Base-by-base conservation (phyloP, 1,140 invertebrate species). In the Dinoponera quadriceps region DNA sequence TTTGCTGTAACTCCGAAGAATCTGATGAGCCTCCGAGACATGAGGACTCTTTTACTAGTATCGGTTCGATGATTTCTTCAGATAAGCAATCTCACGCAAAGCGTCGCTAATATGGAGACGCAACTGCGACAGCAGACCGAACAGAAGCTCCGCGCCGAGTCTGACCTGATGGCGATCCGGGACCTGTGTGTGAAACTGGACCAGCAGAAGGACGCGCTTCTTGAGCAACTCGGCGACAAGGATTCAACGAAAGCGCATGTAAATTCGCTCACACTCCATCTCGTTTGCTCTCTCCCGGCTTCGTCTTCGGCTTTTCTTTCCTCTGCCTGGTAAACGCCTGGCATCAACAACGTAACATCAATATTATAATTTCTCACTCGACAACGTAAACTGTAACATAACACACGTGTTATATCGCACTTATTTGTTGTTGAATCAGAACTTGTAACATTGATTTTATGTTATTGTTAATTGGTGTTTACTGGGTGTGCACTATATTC, bases 161-260 rank as follows among this genome's bases (percentile, higher is more conserved):
- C 92, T 1, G 95, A 96, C 78, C 86, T 95, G 29, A 91, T 91
- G 82, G 93, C 94, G 13, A 89, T 95, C 33, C 91, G 94, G 63
- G 94, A 95, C 77, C 89, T 96, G 22, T 95, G 95, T 83, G 89
- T 95, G 7, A 95, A 94, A 82, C 77, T 96, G 27, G 95, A 96
- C 81, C 92, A 93, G 38, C 94, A 96, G 72, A 96, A 96, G 57
- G 94, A 95, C 14, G 86, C 77, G 38, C 87, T 95, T 5, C 83
- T 91, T 49, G 87, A 92, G 68, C 91, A 95, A 71, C 83, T 95
- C 2, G 89, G 90, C 7, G 92, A 94, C 5, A 94, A 92, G 71
- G 93, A 93, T 16, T 85, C 91, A 2, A 7, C 89, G 18, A 94
- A 92, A 85, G 66, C 85, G 14, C 92, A 94, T 84, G 94, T 95